These are phyloP conservation scores for Poliocrania exsul DNA, from an alignment of 2,797 vertebrate genomes.

Conservation along the genomic window DNA sequence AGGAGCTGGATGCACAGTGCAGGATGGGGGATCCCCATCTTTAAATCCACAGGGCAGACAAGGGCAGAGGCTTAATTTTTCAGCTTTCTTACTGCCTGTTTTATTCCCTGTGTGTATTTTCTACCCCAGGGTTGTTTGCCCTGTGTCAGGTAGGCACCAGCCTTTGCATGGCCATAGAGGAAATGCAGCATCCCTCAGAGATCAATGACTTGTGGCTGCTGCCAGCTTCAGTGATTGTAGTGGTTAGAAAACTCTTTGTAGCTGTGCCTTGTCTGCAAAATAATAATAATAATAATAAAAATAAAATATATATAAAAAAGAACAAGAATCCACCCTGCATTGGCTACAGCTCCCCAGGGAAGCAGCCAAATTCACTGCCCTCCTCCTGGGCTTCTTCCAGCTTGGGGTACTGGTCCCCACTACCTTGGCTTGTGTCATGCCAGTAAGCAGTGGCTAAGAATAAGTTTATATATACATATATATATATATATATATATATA, in stretches of 20 bases:
- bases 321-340: not conserved
- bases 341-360: not conserved
- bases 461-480: not conserved
- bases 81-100: not conserved
- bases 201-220: not conserved
- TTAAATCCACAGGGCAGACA: not conserved
- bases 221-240: not conserved
- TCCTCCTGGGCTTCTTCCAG: not conserved
- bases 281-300: not conserved
- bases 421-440: accelerated
- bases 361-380: not conserved
- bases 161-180: accelerated
- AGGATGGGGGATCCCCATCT: not conserved
- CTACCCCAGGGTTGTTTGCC: not conserved
- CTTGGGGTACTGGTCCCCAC: accelerated
- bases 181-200: not conserved
- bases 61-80: not conserved
- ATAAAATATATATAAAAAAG: no score
- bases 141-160: not conserved
- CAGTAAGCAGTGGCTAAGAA: not conserved
- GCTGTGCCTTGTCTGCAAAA: not conserved
- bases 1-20: not conserved
- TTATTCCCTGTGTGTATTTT: not conserved
- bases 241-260: not conserved
- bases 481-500: no score